Base-by-base conservation (phyloP, 2,797 vertebrate genomes). In the Anomalospiza imberbis region DNA sequence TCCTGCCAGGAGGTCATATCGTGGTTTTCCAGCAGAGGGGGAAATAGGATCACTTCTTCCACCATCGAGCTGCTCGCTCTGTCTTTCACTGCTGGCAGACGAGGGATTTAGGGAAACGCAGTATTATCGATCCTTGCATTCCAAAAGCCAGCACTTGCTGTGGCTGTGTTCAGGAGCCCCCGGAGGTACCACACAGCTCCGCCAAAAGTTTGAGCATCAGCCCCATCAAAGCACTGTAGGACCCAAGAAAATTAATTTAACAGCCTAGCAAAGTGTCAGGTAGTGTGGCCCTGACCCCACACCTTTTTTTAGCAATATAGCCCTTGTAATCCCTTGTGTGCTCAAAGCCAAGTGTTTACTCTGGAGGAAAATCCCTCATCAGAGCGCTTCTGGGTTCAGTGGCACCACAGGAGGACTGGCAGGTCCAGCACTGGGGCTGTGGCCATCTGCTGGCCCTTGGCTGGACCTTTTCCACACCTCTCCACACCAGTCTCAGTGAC, bases 1-100 rank as follows among this genome's bases (percentile, higher is more conserved):
- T 40, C 34, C n/a, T 50, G n/a, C 45, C 79, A 38, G 82, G 18
- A 7, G 20, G 65, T 40, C 67, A 66, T 95, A 44, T 34, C 78
- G 0, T 42, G 44, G 16, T 20, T 42, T 72, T 62, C 95, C 98
- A 97, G 97, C 93, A 97, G 97, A 97, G 92, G 98, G 98, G 57
- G 97, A 47, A 54, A 96, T 77, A 97, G 96, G 83, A 97, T 94
- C 91, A 19, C 63, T 89, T 73, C 78, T 96, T 87, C 82, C 81
- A 45, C 18, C 51, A 24, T 0, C 6, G 17, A 70, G 75, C 36
- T 0, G 0, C 72, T 15, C 0, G 5, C 29, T 54, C 50, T 1
- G n/a, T 5, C 47, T 36, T 12, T 51, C 40, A 0, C 70, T 50
- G 15, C 65, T 8, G 28, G 19, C 53, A 8, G 47, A 9, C 1